A percentile compares a stretch with the other conserved stretches of the same genome.
Evolutionary conservation across 1,140 invertebrate species (phyloP).

Genomic region (Linepithema humile): DNA sequence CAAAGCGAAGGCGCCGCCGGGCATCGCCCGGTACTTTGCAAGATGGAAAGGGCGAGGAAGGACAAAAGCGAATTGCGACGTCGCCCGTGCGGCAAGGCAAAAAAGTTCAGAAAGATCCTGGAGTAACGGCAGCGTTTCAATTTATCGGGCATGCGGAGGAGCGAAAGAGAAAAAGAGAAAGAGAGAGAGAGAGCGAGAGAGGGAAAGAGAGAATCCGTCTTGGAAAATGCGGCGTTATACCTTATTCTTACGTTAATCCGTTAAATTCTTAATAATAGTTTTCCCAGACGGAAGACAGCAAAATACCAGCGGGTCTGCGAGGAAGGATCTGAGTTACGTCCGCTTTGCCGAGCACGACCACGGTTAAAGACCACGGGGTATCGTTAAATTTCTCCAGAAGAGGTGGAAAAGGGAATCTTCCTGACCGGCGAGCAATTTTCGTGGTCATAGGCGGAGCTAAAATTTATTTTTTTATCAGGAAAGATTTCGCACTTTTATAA

Average conservation of each 20-base stretch:
- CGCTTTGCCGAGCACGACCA: slow-evolving; percentile 4
- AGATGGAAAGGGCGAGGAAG: slow-evolving; percentile 47
- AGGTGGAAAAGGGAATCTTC: background rate
- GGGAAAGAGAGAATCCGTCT: slow-evolving; percentile 17
- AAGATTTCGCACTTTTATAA: background rate
- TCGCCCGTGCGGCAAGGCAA: slow-evolving; percentile 41
- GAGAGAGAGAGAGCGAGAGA: background rate
- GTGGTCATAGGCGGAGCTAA: background rate
- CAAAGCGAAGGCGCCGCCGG: slow-evolving; percentile 51
- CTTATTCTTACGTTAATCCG: slow-evolving; percentile 51
- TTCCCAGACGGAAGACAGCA: slow-evolving; percentile 10
- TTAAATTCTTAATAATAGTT: slow-evolving; percentile 51
- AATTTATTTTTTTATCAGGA: background rate
- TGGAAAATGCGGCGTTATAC: slow-evolving; percentile 4
- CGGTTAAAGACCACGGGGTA: slow-evolving; percentile 15
- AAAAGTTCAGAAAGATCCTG: slow-evolving; percentile 46
- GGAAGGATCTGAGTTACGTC: slow-evolving; percentile 10
- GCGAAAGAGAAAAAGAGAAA: background rate
- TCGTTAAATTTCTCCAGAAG: slow-evolving; percentile 28
- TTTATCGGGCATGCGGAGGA: slow-evolving; percentile 24
- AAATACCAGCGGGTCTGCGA: slow-evolving; percentile 12
- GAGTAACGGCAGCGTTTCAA: slow-evolving; percentile 37
- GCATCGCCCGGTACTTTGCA: slow-evolving; percentile 48
- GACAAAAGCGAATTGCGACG: slow-evolving; percentile 55
- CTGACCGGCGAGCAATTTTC: background rate